phyloP scores from a whole-genome alignment of 2,888 invertebrate genomes.

The Holacanthella duospinosa region DNA sequence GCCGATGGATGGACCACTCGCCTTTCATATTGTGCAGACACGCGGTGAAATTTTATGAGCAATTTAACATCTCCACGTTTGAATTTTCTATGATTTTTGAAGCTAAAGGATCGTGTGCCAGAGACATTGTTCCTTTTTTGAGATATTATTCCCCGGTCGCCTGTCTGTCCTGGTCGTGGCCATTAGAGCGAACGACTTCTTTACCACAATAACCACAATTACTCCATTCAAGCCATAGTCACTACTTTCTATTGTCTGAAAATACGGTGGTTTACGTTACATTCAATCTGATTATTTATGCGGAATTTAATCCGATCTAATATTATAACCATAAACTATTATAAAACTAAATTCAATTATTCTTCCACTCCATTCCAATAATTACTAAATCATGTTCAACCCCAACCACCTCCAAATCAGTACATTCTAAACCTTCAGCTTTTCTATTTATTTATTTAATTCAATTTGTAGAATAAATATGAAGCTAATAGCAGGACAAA shows the following conservation, averaged over 20 bases:
- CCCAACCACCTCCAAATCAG: no score
- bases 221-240: background rate
- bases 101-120: background rate
- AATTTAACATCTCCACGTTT: slow-evolving; percentile 15
- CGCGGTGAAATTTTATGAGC: slow-evolving; percentile 13
- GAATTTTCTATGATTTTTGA: slow-evolving; percentile 4
- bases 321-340: no score
- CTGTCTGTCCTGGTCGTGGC: background rate
- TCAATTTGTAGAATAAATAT: no score
- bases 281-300: background rate
- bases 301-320: no score
- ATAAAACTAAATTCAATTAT: no score
- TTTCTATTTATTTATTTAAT: no score
- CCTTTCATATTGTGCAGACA: background rate
- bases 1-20: no score
- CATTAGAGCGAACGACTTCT: background rate
- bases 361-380: no score
- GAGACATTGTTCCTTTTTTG: background rate
- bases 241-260: background rate
- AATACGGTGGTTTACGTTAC: background rate
- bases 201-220: slow-evolving; percentile 3
- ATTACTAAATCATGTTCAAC: no score
- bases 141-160: background rate
- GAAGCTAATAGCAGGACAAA: no score
- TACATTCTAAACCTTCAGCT: no score